Conservation (phyloP, 2,113 vertebrate genomes). For the Amblyornis subalaris region DNA sequence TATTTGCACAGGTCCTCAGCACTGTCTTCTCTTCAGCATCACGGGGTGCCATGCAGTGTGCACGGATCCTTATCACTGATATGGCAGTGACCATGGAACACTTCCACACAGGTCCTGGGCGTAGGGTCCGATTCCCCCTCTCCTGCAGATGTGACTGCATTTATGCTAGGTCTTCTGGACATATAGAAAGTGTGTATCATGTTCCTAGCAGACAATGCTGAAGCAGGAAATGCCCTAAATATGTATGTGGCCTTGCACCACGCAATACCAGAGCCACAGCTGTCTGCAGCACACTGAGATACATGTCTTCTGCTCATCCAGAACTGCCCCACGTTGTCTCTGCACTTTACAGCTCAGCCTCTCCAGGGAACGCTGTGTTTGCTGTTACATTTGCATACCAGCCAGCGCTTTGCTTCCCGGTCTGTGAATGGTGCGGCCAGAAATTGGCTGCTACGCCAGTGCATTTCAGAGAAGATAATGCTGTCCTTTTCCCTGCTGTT, state of each 20-base stretch:
- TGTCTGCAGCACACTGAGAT: not conserved
- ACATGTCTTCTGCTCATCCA: not conserved
- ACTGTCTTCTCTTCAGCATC: not conserved
- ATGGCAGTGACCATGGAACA: rapidly evolving
- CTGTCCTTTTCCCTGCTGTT: not conserved
- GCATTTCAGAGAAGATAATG: not conserved
- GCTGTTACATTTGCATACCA: not conserved
- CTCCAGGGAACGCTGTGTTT: not conserved
- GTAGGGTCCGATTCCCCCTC: not conserved
- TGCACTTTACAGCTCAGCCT: not conserved
- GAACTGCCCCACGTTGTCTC: not conserved
- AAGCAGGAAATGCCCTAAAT: not conserved
- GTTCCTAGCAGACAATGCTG: not conserved
- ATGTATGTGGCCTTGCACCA: not conserved
- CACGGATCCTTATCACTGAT: not conserved
- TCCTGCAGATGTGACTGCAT: not conserved
- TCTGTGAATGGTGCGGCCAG: not conserved
- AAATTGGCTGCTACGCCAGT: not conserved
- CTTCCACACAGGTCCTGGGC: not conserved
- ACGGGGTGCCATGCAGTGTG: rapidly evolving
- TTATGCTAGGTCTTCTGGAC: not conserved
- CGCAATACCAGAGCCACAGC: not conserved
- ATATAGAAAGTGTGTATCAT: not conserved
- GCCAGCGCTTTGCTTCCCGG: conserved; percentile 15
- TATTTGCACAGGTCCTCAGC: not conserved